Base-by-base conservation (phyloP, 2,113 vertebrate species). In the Ctenomys sociabilis region DNA sequence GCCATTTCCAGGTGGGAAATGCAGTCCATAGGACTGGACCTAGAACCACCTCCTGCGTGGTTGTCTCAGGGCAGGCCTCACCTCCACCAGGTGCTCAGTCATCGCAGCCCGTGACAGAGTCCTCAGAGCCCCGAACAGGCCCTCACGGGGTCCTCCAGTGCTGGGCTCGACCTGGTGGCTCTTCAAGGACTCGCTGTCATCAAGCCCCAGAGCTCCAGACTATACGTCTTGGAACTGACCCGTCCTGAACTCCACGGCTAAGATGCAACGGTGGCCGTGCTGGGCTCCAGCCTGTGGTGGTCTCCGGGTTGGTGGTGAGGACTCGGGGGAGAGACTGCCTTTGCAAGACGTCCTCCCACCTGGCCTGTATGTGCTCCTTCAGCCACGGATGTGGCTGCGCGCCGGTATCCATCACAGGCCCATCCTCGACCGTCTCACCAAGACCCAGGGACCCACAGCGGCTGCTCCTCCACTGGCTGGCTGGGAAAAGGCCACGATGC, bases 401-500 rank as follows among this genome's bases (percentile, higher is more conserved):
- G 4, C 78, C 0, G 14, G 66, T 35, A 73, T 52, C 95, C 88
- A 45, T 63, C 70, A 4, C 21, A 0, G 57, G 19, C 0, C 70
- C 93, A 37, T 64, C 30, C 85, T 52, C n/a, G 81, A 72, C 85
- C 45, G 0, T 86, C 92, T 95, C 72, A 0, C 66, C 73, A 11
- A 59, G 93, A 72, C 95, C 12, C 7, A 0, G 83, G 88, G 90
- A 57, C 92, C 95, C 91, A 45, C 70, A 63, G 93, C 21, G 92
- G 75, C 92, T 9, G 90, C 81, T 85, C 73, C 93, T 80, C 87
- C 70, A 28, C 87, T 5, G 30, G 75, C 72, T 0, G 32, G 87
- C 93, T 82, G 92, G 93, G 93, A 66, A 94, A 91, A 94, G 63
- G 86, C 87, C 93, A 32, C 1, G 4, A 72, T 77, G 52, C 86